Base-by-base conservation (phyloP, 2,888 invertebrate genomes). In the Coenonympha arcania region DNA sequence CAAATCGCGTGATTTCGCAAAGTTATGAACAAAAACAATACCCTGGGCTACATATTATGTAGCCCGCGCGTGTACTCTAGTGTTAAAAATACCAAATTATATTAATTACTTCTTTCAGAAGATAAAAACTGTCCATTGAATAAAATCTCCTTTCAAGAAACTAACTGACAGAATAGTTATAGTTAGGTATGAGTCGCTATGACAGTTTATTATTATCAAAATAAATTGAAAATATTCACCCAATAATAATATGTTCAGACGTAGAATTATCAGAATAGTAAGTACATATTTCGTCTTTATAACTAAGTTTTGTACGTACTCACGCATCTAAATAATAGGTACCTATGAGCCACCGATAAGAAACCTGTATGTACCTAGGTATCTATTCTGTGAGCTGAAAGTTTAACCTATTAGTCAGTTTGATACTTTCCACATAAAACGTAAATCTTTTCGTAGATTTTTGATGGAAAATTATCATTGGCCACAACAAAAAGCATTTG, bases 201-300 rank as follows among this genome's bases (percentile, higher is more conserved):
- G n/a, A n/a, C n/a, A n/a, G 19, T 26, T 44, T 44, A n/a, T n/a
- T 48, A 19, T 33, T 24, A 47, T 39, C 37, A 46, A 40, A 28
- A 11, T 39, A 37, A 52, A 40, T 43, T 30, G 16, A 22, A 56
- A 58, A 58, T 56, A 60, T 59, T 58, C 56, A 55, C 20, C 42
- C 47, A 48, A 31, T 52, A n/a, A n/a, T n/a, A 49, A 59, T 48
- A 79, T 79, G 79, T 66, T 74, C 47, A 72, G 65, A 55, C 64
- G 70, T 55, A 66, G 62, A 51, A 57, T 68, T 45, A 52, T 65
- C 50, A 62, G 61, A 56, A 54, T 65, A 51, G 79, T 79, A 59
- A 73, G 77, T 75, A 42, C n/a, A 26, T 36, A 11, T 3, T 16
- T 8, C 2, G 8, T 31, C 6, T 15, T 1, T 8, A 3, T 31